Base-by-base conservation (phyloP, 2,888 invertebrate genomes). In the Dicyrtoma fusca region DNA sequence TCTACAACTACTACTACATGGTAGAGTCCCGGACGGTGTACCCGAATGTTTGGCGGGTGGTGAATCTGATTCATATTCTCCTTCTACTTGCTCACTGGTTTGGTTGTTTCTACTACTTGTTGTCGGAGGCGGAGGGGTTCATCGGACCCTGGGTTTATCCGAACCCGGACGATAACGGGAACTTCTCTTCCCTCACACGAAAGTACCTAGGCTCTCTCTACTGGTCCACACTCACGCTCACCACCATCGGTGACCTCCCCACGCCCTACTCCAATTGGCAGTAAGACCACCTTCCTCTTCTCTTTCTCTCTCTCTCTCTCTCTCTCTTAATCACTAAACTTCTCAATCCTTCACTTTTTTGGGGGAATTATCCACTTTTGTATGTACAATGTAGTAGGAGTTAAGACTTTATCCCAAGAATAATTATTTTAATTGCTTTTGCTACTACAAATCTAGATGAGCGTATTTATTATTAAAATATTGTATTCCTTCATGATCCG, bases 11-110 rank as follows among this genome's bases (percentile, higher is more conserved):
- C 85, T 96, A 97, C 86, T 95, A 95, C 85, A 95, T 96, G 87
- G 94, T 96, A 82, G 97, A 97, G 85, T 95, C 96, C 65, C 86
- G 96, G 81, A 96, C 96, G 5, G 92, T 96, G 73, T 97, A 95
- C 86, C 97, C 97, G 25, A 97, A 97, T 86, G 88, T 97, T 83
- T 61, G 96, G 93, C 88, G 97, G 17, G 97, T 97, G 78, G 89
- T 95, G 82, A 97, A 96, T 86, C 88, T 97, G 76, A 94, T 96
- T 80, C 97, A 97, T 84, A 95, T 97, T 82, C 88, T 97, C 78
- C 89, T 97, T 81, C 92, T 97, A 82, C 87, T 96, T 81, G 95
- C 96, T 65, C 97, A 97, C 84, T 97, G 97, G 97, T 97, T 97
- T 84, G 97, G 97, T 71, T 97, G 96, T 85, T 97, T 97, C 87